Conservation (phyloP, 2,797 vertebrate species). For the Petrocephalus schoutedeni region DNA sequence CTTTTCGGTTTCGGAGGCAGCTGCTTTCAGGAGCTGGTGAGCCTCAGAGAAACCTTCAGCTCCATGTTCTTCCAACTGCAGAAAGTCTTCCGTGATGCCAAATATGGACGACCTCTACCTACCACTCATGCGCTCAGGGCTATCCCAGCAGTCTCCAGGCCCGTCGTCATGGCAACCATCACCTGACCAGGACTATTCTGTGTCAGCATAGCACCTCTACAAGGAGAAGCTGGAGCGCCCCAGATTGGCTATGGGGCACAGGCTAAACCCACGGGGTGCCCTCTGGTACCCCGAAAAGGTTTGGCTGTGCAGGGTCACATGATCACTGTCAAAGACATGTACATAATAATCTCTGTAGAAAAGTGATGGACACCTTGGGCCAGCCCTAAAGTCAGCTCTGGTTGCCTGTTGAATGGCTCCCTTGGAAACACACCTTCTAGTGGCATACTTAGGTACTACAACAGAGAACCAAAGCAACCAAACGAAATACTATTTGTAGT, state of each 20-base stretch:
- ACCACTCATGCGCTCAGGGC: conserved; percentile 74
- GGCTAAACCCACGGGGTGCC: neutral
- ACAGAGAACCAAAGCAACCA: too few species aligned
- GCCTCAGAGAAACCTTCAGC: neutral
- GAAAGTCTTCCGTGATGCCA: conserved; percentile 83
- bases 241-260: too few species aligned
- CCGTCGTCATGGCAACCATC: conserved; percentile 53
- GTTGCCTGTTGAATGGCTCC: too few species aligned
- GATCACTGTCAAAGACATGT: neutral
- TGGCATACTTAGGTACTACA: too few species aligned
- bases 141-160: conserved; percentile 48
- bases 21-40: neutral
- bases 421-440: too few species aligned
- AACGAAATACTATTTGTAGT: too few species aligned
- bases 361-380: too few species aligned
- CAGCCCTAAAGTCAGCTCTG: too few species aligned
- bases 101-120: conserved; percentile 84
- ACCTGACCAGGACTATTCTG: conserved; percentile 45
- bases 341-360: neutral
- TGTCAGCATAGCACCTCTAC: conserved; percentile 2
- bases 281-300: neutral
- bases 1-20: neutral
- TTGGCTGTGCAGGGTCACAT: neutral
- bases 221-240: neutral
- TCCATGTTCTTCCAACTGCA: conserved; percentile 26